Base-by-base conservation (phyloP, 2,113 vertebrate species). In the Boleophthalmus pectinirostris region DNA sequence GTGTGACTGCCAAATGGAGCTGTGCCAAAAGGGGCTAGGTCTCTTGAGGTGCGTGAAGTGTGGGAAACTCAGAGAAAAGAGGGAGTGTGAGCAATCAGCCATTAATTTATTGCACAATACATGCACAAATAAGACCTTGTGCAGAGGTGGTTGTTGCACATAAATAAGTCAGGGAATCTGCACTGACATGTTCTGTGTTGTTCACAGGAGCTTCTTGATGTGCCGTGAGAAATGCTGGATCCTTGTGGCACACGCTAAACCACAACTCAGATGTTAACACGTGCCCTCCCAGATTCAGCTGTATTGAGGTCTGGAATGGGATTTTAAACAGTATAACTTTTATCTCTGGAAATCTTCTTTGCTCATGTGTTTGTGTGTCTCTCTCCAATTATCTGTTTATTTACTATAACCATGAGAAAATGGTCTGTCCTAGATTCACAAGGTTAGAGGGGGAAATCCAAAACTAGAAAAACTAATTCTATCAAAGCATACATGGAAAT, bases 341-440 rank as follows among this genome's bases (percentile, higher is more conserved):
- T 74, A 83, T 85, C 80, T 72, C 61, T n/a, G 21, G 82, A 80
- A 76, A 89, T 73, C 71, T 13, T 69, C 72, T 84, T 73, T 61
- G 63, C 81, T 68, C 38, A 65, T n/a, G 29, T 69, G n/a, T 9
- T 68, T 54, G 69, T 18, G 24, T 68, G 20, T 7, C 29, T 74
- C 33, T 57, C 53, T 81, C 68, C 75, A 72, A 77, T 58, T 76
- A 81, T 49, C 72, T 63, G 68, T 25, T 78, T 87, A 69, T 79
- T 85, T 83, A 78, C 47, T 78, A 61, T 80, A 80, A 75, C 87
- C 88, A 84, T 91, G 86, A 89, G 90, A 92, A 92, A 85, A 84
- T 24, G 73, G 54, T 75, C 65, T 35, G 49, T 20, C 68, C 74
- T 68, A 58, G 76, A 85, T 89, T 91, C 86, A 83, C 89, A 90